Evolutionary conservation across 2,797 vertebrate species (phyloP).

Genomic region (Esox masquinongy): DNA sequence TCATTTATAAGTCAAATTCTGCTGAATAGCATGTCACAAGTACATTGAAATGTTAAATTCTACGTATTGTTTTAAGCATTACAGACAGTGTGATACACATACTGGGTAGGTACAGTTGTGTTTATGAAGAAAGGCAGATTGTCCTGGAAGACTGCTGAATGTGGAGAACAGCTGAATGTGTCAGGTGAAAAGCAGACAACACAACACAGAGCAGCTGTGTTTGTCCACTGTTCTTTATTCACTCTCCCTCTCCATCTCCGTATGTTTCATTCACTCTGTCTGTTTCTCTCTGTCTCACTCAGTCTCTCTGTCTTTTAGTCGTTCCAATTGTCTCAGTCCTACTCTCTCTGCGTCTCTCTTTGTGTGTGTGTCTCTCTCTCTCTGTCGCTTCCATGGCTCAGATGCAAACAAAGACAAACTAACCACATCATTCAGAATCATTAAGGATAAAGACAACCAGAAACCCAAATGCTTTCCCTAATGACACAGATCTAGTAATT

Average conservation of each 20-base stretch:
- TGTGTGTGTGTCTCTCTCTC: background rate
- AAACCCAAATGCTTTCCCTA: background rate
- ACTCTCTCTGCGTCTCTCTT: no score
- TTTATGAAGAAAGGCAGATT: background rate
- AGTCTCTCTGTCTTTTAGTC: background rate
- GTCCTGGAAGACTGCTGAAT: background rate
- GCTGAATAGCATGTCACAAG: background rate
- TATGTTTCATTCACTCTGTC: background rate
- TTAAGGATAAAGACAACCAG: background rate
- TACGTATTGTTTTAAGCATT: background rate
- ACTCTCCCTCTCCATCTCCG: background rate
- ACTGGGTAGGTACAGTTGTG: no score
- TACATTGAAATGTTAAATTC: background rate
- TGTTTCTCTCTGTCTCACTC: background rate
- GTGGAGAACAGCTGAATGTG: conserved; percentile 25
- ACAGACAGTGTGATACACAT: no score
- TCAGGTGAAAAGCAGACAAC: conserved; percentile 35
- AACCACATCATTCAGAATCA: background rate
- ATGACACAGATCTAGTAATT: background rate
- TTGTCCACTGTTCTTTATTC: conserved; percentile 4
- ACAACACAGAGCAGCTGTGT: conserved; percentile 18
- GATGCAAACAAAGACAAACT: background rate
- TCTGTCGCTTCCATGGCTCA: background rate
- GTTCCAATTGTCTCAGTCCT: background rate
- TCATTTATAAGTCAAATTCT: background rate